Percentiles rank a stretch among this genome's conserved stretches.
These are phyloP conservation scores for Erebia palarica DNA, from an alignment of 2,888 invertebrate species.

Conservation along the genomic window DNA sequence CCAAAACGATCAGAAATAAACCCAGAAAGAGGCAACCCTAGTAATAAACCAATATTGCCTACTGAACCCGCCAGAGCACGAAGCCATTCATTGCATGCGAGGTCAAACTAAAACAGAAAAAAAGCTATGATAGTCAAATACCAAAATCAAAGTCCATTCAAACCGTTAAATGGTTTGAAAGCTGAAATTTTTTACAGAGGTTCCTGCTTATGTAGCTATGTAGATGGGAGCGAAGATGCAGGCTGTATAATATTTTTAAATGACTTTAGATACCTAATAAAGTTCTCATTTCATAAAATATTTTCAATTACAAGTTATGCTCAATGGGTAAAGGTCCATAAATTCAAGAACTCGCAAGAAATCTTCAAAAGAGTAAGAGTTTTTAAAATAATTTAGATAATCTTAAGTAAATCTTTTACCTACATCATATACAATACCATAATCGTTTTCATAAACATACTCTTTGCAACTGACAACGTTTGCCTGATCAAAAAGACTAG, in stretches of 20 bases:
- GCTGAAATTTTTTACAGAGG: too few species aligned
- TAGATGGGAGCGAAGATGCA: too few species aligned
- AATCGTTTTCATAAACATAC: slow-evolving; percentile 44
- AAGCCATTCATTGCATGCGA: slow-evolving; percentile 21
- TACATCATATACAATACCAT: slow-evolving; percentile 50
- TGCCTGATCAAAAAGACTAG: slow-evolving; percentile 50
- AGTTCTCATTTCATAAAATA: too few species aligned
- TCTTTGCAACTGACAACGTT: slow-evolving; percentile 39
- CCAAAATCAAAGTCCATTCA: too few species aligned
- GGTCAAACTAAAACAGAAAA: slow-evolving; percentile 26
- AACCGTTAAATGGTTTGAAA: too few species aligned
- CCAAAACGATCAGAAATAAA: slow-evolving; percentile 19
- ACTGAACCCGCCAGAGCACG: slow-evolving; percentile 10
- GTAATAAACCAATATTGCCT: neutral
- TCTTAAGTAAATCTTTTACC: slow-evolving; percentile 29
- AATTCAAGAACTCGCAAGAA: too few species aligned
- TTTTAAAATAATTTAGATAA: too few species aligned
- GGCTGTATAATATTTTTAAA: too few species aligned
- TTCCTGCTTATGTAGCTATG: too few species aligned
- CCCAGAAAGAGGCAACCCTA: slow-evolving; percentile 12
- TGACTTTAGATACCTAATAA: too few species aligned
- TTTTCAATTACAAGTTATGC: too few species aligned
- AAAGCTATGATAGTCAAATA: neutral
- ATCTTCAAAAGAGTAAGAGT: neutral
- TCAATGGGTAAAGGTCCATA: too few species aligned